Evolutionary conservation across 2,888 invertebrate genomes (phyloP).

Genomic region (Pandemis cinnamomeana): DNA sequence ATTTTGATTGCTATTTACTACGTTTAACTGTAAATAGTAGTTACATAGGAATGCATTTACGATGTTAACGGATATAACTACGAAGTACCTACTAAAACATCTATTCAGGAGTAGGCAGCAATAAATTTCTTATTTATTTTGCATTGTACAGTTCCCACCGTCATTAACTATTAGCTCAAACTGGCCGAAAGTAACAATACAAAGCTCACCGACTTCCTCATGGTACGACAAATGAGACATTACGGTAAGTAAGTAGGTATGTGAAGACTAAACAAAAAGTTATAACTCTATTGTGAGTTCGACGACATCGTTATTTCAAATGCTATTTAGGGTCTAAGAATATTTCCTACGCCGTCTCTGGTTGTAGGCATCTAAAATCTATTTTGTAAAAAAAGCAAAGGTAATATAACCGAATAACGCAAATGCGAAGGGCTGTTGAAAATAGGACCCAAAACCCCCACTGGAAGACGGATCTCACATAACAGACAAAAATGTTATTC

Average conservation of each 20-base stretch:
- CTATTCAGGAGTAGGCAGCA: neutral
- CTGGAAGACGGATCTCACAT: too few relatives aligned
- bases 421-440: too few relatives aligned
- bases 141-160: neutral
- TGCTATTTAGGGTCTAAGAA: neutral
- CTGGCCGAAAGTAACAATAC: neutral
- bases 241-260: neutral
- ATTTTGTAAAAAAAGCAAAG: too few relatives aligned
- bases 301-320: neutral
- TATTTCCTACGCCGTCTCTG: neutral
- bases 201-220: neutral
- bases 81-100: neutral
- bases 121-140: neutral
- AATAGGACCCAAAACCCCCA: too few relatives aligned
- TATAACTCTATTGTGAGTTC: neutral
- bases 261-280: neutral
- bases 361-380: neutral
- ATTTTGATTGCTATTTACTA: too few relatives aligned
- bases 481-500: too few relatives aligned
- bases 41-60: neutral
- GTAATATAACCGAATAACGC: too few relatives aligned
- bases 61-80: neutral
- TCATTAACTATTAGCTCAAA: neutral
- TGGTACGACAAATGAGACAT: neutral
- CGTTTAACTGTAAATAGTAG: neutral